Base-by-base conservation (phyloP, 2,888 invertebrate genomes). In the Eueremaeus valkanovi region DNA sequence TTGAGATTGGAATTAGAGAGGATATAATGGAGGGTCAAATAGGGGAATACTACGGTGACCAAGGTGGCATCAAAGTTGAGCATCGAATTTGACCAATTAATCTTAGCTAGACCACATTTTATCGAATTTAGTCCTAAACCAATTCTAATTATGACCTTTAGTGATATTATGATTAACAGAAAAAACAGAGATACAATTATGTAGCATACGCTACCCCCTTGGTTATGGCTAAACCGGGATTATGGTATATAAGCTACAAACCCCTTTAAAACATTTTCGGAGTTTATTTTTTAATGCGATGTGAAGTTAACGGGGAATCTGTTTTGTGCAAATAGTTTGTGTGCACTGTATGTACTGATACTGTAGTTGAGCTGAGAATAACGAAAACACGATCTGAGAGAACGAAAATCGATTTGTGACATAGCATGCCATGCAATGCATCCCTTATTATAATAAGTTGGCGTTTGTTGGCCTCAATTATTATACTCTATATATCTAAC, bases 331-430 rank as follows among this genome's bases (percentile, higher is more conserved):
- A 68, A 68, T 42, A n/a, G 9, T 61, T 31, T 13, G 8, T 9
- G 11, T 24, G 63, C 36, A 68, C 40, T 40, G 68, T n/a, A 24
- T 16, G 24, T n/a, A 63, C 13, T 3, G 61, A 31, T 63, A 63
- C 31, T 63, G 33, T 63, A 18, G 18, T 63, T 31, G 16, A 8
- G 24, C 33, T 33, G 33, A 63, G 33, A 63, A 27, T 58, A 27
- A 24, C 11, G 24, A 27, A 29, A 27, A 24, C 11, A 27, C 33
- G 33, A 63, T 18, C 16, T 33, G 21, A 68, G 21, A 33, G 8
- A 1, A 68, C 21, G 24, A 40, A 36, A 9, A 68, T 68, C 68
- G 68, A 68, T 68, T 68, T 68, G 68, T 68, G 61, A 58, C 33
- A 63, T 16, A 42, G 21, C 24, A 36, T 68, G 24, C 63, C 24